Base-by-base conservation (phyloP, 2,113 vertebrate genomes). In the Ariopsis seemanni region DNA sequence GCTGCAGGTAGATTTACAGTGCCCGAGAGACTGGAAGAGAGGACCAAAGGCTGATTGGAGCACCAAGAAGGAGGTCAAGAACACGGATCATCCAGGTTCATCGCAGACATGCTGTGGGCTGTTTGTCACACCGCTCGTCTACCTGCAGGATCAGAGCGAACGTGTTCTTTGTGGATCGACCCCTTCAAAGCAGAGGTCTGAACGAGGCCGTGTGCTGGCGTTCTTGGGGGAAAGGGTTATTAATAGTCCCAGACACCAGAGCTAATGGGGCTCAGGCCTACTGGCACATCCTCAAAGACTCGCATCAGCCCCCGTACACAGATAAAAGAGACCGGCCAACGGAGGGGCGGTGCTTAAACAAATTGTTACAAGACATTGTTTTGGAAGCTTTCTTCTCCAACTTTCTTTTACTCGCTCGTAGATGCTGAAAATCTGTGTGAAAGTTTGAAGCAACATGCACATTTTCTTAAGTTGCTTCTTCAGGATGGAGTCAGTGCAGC, bases 171-270 rank as follows among this genome's bases (percentile, higher is more conserved):
- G 88, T 42, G 82, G 84, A 52, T 86, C 72, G 53, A 91, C 88
- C 42, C 91, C 93, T 95, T 95, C 93, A 95, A 95, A 95, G 93
- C 90, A 88, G 0, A 18, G 91, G 86, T 91, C 92, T 90, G 92
- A 83, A 91, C 92, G 92, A 90, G 85, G 91, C 89, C 85, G 67
- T 88, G 90, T 88, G 85, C 86, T 87, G 83, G 30, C 63, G 27
- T 86, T 75, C 89, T 88, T 85, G 79, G 72, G 83, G 67, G 80
- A 85, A 7, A 55, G 80, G 84, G 91, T 92, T 93, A 94, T 93
- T 93, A 93, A 93, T 93, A 93, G 92, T 88, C 71, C 84, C n/a
- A 89, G 86, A 92, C 86, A 91, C 86, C 88, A 88, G 86, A 87
- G 81, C 89, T 91, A 93, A 95, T 91, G 86, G 63, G 90, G 88